Conservation (phyloP, 2,888 invertebrate species). For the Leptopilina syphax region DNA sequence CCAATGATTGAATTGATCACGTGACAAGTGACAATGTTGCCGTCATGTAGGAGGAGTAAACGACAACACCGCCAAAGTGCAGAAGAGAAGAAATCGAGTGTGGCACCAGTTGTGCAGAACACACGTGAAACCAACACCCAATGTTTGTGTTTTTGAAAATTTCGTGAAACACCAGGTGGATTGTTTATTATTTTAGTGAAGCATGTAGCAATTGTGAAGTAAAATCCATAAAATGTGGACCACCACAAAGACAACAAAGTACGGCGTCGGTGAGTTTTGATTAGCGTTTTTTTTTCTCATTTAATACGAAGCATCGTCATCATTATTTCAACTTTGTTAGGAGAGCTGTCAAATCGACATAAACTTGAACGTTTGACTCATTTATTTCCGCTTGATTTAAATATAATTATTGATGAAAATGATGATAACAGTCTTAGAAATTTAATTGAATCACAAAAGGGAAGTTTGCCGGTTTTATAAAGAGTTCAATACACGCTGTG, state of each 20-base stretch:
- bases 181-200: slow-evolving; percentile 53
- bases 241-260: slow-evolving; percentile 85
- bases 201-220: slow-evolving; percentile 63
- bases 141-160: slow-evolving; percentile 73
- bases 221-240: slow-evolving; percentile 82
- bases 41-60: too few species aligned
- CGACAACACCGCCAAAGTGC: slow-evolving; percentile 44
- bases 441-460: background rate
- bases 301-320: slow-evolving; percentile 48
- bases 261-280: slow-evolving; percentile 84
- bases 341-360: slow-evolving; percentile 59
- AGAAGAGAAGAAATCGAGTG: slow-evolving; percentile 48
- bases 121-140: slow-evolving; percentile 68
- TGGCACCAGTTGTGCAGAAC: slow-evolving; percentile 63
- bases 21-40: too few species aligned
- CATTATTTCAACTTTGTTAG: slow-evolving; percentile 15
- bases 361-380: slow-evolving; percentile 30
- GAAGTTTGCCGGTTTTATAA: background rate
- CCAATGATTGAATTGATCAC: too few species aligned
- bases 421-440: background rate
- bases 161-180: slow-evolving; percentile 62
- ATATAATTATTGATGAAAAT: background rate
- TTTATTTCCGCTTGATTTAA: slow-evolving; percentile 39
- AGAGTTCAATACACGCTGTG: background rate
- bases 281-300: slow-evolving; percentile 37